Percentiles rank a stretch among this genome's conserved stretches.
phyloP scores from a whole-genome alignment of 1,140 invertebrate species.

The Drosophila takahashii region DNA sequence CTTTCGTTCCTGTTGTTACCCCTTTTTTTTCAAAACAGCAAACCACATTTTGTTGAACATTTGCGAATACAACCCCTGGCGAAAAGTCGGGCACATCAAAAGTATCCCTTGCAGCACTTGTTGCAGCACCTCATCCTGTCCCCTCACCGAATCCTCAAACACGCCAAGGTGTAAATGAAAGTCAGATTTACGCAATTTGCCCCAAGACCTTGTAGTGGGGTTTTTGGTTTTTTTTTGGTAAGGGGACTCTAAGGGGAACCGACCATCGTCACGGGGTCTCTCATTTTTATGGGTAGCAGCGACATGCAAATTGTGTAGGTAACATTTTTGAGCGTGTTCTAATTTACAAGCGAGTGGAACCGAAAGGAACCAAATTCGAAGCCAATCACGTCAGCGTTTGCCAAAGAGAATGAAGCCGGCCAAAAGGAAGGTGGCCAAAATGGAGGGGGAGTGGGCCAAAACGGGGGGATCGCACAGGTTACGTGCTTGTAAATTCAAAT shows the following conservation, averaged over 20 bases:
- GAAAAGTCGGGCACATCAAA: constrained; percentile 63
- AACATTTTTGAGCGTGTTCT: constrained; percentile 70
- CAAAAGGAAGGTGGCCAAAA: not conserved
- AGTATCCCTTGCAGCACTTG: constrained; percentile 57
- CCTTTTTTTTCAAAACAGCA: not conserved
- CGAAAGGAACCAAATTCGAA: constrained; percentile 69
- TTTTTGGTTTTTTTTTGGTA: not conserved
- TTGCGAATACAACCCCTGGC: constrained; percentile 15
- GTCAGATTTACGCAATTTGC: constrained; percentile 69
- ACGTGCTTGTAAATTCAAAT: constrained; percentile 84
- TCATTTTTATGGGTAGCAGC: constrained; percentile 53
- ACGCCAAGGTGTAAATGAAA: constrained; percentile 72
- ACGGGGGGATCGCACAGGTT: constrained; percentile 49
- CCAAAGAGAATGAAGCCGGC: constrained; percentile 14
- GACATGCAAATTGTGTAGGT: constrained; percentile 59
- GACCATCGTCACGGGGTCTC: constrained; percentile 40
- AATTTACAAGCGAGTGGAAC: constrained; percentile 75
- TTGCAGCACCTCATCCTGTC: not conserved
- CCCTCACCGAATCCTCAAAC: not conserved
- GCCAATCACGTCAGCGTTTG: constrained; percentile 62
- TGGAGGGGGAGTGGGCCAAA: not conserved
- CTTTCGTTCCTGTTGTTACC: not conserved
- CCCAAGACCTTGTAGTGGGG: constrained; percentile 21
- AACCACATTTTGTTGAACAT: constrained; percentile 7
- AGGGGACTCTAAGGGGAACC: not conserved